phyloP scores from a whole-genome alignment of 1,140 invertebrate genomes.

The Pachyrhynchus sulphureomaculatus region DNA sequence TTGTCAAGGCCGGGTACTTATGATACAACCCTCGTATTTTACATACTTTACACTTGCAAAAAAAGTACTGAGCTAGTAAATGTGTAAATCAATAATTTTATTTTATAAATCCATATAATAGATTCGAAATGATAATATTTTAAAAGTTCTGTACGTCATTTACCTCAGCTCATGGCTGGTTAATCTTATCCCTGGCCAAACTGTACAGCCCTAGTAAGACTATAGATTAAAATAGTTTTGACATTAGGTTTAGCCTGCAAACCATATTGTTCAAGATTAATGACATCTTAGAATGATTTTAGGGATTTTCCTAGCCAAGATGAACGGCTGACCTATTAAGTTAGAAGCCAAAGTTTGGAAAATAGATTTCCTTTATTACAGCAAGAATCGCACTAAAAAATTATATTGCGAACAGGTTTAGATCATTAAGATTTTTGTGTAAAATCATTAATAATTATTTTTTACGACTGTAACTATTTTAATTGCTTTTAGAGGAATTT shows the following conservation, averaged over 20 bases:
- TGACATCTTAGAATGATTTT: conserved; percentile 32
- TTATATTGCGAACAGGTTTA: too few relatives aligned
- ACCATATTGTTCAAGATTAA: conserved; percentile 33
- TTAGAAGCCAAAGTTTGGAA: conserved; percentile 22
- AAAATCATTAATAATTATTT: too few relatives aligned
- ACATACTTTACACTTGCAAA: too few relatives aligned
- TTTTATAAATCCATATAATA: neutral
- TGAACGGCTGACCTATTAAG: conserved; percentile 30
- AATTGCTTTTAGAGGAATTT: too few relatives aligned
- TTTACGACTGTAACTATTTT: too few relatives aligned
- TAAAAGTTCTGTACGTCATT: conserved; percentile 22
- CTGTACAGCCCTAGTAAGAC: conserved; percentile 26
- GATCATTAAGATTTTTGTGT: too few relatives aligned
- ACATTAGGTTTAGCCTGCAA: conserved; percentile 35
- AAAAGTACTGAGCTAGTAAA: too few relatives aligned
- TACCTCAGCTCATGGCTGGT: conserved; percentile 17
- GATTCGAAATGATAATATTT: conserved; percentile 16
- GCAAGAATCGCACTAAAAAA: too few relatives aligned
- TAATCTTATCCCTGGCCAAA: conserved; percentile 30
- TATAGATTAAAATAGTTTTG: conserved; percentile 37
- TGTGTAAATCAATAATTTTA: too few relatives aligned
- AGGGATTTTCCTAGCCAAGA: conserved; percentile 30
- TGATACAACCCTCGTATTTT: too few relatives aligned
- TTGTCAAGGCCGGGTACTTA: too few relatives aligned
- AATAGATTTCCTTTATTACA: conserved; percentile 16